A percentile compares a stretch with the other conserved stretches of the same genome.
These are phyloP conservation scores for Nannospalax galili DNA, from an alignment of 2,113 vertebrate species.

Conservation along the genomic window DNA sequence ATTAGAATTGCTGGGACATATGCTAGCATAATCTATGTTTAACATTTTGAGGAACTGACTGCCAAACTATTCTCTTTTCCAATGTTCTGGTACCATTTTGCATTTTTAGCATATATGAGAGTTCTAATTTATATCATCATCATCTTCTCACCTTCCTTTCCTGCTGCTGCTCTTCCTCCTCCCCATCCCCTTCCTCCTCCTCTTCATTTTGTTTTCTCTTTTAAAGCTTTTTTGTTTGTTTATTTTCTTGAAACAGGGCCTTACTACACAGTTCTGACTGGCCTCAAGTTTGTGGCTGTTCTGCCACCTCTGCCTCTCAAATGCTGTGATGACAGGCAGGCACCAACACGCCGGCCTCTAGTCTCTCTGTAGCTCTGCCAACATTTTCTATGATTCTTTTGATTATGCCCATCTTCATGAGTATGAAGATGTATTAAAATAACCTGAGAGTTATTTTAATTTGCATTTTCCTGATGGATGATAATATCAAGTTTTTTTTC, in stretches of 20 bases:
- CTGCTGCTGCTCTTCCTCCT: too few relatives aligned
- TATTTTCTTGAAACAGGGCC: not conserved
- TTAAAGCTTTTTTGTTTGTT: not conserved
- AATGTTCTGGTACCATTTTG: not conserved
- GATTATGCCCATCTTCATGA: not conserved
- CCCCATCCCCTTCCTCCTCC: not conserved
- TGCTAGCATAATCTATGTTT: not conserved
- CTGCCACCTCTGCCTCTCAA: not conserved
- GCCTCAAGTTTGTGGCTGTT: too few relatives aligned
- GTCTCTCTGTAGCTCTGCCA: not conserved
- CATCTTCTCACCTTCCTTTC: too few relatives aligned
- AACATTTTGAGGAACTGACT: constrained; percentile 25
- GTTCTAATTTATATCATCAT: not conserved
- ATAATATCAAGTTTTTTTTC: not conserved
- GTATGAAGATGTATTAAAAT: not conserved
- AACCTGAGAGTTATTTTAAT: constrained; percentile 7
- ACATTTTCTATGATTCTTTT: not conserved
- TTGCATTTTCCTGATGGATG: not conserved
- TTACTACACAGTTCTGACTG: not conserved
- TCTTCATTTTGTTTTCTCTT: not conserved
- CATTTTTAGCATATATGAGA: not conserved
- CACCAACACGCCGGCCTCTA: too few relatives aligned
- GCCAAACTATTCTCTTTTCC: not conserved
- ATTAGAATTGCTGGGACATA: not conserved
- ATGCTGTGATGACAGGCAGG: not conserved